Evolutionary conservation across 2,888 invertebrate genomes (phyloP).

Genomic region (Portevinia maculata): DNA sequence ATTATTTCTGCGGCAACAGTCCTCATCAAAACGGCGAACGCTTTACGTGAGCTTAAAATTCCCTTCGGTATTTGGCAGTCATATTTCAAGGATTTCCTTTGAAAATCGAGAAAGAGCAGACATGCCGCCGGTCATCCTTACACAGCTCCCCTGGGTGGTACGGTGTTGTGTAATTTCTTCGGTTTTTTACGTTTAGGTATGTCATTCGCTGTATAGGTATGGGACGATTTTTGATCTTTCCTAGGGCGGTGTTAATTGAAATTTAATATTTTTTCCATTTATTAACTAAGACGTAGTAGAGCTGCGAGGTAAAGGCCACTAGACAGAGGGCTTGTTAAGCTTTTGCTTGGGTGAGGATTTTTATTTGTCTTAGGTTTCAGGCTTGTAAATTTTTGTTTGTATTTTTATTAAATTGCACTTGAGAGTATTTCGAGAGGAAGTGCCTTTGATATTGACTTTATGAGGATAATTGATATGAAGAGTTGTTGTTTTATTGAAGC

Average conservation of each 20-base stretch:
- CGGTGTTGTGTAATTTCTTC: conserved; percentile 11
- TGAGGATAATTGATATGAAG: too few relatives aligned
- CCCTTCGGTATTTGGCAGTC: conserved; percentile 45
- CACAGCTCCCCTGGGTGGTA: conserved; percentile 3
- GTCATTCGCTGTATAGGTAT: neutral
- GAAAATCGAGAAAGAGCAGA: conserved; percentile 27
- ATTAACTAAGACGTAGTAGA: conserved; percentile 37
- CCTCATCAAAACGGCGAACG: conserved; percentile 22
- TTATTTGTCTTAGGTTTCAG: conserved; percentile 25
- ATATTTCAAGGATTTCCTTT: conserved; percentile 49
- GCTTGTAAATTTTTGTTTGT: conserved; percentile 17
- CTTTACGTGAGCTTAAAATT: conserved; percentile 33
- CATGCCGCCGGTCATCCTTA: conserved; percentile 20
- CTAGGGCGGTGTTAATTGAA: conserved; percentile 51
- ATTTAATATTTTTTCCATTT: conserved; percentile 56
- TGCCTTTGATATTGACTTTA: neutral
- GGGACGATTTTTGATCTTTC: conserved; percentile 4
- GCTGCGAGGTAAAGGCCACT: neutral
- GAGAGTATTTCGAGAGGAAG: neutral
- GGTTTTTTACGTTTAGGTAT: conserved; percentile 9
- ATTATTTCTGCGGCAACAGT: conserved; percentile 48
- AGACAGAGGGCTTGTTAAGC: neutral
- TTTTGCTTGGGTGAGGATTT: neutral
- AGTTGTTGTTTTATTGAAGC: too few relatives aligned
- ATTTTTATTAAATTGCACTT: conserved; percentile 5